Conservation (phyloP, 2,113 vertebrate genomes). For the Pseudorasbora parva region DNA sequence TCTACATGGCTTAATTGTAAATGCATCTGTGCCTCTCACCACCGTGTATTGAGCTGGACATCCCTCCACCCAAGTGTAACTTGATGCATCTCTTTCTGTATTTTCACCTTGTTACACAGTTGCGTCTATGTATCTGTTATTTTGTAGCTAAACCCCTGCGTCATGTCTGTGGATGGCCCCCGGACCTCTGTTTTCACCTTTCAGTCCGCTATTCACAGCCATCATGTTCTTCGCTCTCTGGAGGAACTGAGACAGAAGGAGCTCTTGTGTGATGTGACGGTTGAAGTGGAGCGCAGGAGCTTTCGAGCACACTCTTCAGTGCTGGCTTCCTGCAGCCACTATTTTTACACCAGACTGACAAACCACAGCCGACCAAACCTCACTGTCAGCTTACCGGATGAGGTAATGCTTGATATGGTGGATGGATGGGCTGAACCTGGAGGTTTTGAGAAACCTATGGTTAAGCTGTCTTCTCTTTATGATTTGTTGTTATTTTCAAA, state of each 20-base stretch:
- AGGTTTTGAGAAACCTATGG: background rate
- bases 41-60: background rate
- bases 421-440: background rate
- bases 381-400: constrained; percentile 85
- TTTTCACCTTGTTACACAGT: constrained; percentile 9
- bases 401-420: constrained; percentile 76
- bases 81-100: background rate
- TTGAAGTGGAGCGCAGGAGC: constrained; percentile 83
- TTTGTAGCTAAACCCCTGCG: constrained; percentile 48
- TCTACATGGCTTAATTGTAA: background rate
- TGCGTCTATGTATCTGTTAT: background rate
- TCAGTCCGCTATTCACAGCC: constrained; percentile 78
- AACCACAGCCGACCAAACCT: constrained; percentile 75
- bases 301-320: constrained; percentile 90
- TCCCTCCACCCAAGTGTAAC: background rate
- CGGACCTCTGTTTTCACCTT: constrained; percentile 78
- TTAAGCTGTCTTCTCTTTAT: background rate
- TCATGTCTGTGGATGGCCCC: constrained; percentile 71
- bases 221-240: constrained; percentile 74
- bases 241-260: constrained; percentile 76
- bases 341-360: constrained; percentile 83
- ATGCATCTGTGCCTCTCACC: background rate
- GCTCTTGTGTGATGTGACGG: constrained; percentile 81
- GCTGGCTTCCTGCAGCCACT: constrained; percentile 90
- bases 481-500: background rate